Evolutionary conservation across 2,113 vertebrate genomes (phyloP), one percentile per base, ranked within the genome.

Genomic region (Martes martes): DNA sequence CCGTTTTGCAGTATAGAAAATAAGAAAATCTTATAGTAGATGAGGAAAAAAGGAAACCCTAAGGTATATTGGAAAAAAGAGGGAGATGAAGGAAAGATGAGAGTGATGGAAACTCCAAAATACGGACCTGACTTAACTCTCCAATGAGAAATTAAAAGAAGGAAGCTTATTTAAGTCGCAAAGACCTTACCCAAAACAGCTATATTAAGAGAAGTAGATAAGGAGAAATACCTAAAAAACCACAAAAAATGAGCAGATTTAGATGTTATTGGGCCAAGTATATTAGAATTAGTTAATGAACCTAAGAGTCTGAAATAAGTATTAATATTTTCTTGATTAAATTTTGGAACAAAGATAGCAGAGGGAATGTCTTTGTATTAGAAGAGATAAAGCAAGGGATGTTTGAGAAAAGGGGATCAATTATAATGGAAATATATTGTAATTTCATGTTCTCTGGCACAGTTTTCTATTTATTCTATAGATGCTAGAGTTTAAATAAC

Each of bases 61-160:
- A 73, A 47, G 14, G 9, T 81, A 13, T 24, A 65, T 1, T 61
- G 15, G 36, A 89, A 69, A 26, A 91, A 91, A 52, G 7, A n/a
- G 24, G 28, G 10, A 71, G 78, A 55, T 45, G 59, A 23, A 81
- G 50, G 33, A 96, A 92, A 61, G 79, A n/a, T 0, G 0, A 86
- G 92, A 45, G 1, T 18, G 45, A 39, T 7, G 16, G 42, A 94
- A 92, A 76, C 26, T 76, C 28, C 36, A 47, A 94, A 90, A 61
- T 61, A 86, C 0, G 59, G 16, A 83, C 59, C 19, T 94, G 23
- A 90, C 65, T 82, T 91, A 52, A 59, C 8, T 59, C 19, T 93
- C 24, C 90, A 65, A 36, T 78, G 84, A 89, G 74, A 91, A 96
- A 52, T 15, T 39, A 83, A 89, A 94, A 95, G 24, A 96, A 92